Evolutionary conservation across 2,797 vertebrate genomes (phyloP).

Genomic region (Channa striata): DNA sequence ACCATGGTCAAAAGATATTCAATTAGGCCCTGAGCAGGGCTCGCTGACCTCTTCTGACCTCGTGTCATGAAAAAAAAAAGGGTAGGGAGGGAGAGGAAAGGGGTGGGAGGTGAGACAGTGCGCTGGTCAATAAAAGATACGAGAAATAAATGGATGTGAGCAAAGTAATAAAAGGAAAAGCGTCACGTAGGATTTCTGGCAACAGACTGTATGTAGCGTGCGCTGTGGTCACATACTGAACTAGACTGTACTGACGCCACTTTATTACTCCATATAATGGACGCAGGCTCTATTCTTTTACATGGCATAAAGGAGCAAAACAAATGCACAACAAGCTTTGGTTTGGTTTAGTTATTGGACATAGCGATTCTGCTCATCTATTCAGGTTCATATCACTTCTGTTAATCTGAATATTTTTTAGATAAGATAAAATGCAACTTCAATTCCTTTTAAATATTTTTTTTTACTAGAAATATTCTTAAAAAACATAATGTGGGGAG

Average conservation of each 20-base stretch:
- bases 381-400: no score
- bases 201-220: not conserved
- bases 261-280: not conserved
- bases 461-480: no score
- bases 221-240: not conserved
- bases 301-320: not conserved
- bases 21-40: slow-evolving; percentile 45
- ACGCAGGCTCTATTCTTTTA: no score
- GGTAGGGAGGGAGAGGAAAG: not conserved
- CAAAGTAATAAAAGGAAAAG: slow-evolving; percentile 2
- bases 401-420: no score
- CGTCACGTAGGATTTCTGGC: not conserved
- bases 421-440: no score
- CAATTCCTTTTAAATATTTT: no score
- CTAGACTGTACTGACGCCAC: not conserved
- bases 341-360: not conserved
- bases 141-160: slow-evolving; percentile 16
- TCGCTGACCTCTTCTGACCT: slow-evolving; percentile 44
- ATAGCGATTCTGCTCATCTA: not conserved
- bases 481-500: no score
- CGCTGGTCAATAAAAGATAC: slow-evolving; percentile 1
- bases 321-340: not conserved
- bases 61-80: slow-evolving; percentile 33
- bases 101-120: not conserved
- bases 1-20: slow-evolving; percentile 52